A percentile compares a stretch with the other conserved stretches of the same genome.
phyloP scores from a whole-genome alignment of 2,888 invertebrate species.

The Calliphora vomitoria region DNA sequence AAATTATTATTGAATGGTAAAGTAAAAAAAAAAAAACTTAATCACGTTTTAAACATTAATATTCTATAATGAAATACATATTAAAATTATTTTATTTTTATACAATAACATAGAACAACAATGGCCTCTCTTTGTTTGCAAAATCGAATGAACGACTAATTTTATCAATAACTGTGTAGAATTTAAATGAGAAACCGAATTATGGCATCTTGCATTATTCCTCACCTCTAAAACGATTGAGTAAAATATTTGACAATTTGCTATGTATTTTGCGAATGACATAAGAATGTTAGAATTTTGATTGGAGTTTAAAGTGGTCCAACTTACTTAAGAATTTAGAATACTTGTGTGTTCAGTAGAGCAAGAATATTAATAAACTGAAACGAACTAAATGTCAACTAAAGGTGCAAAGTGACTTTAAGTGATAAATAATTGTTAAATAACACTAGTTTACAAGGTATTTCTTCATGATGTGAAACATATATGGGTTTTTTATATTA shows the following conservation, averaged over 20 bases:
- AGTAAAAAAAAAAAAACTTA: not conserved
- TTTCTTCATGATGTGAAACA: no score
- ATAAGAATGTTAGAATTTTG: not conserved
- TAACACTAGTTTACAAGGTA: no score
- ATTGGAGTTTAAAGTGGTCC: not conserved
- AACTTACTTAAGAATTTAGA: not conserved
- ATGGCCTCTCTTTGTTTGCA: not conserved
- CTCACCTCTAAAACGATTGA: not conserved
- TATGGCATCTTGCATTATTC: not conserved
- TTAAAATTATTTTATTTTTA: not conserved
- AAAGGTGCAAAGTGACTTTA: no score
- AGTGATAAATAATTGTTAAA: no score
- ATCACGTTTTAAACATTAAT: constrained; percentile 4
- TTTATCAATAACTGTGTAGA: not conserved
- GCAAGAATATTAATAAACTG: no score
- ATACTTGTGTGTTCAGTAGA: not conserved
- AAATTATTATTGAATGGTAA: not conserved
- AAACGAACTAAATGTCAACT: no score
- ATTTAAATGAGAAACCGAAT: not conserved
- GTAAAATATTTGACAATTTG: constrained; percentile 3
- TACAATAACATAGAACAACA: not conserved
- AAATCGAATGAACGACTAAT: not conserved
- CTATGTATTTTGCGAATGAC: not conserved
- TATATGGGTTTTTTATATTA: no score
- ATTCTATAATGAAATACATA: not conserved